These are phyloP conservation scores for Thumatha senex DNA, from an alignment of 2,888 invertebrate genomes.

Conservation along the genomic window DNA sequence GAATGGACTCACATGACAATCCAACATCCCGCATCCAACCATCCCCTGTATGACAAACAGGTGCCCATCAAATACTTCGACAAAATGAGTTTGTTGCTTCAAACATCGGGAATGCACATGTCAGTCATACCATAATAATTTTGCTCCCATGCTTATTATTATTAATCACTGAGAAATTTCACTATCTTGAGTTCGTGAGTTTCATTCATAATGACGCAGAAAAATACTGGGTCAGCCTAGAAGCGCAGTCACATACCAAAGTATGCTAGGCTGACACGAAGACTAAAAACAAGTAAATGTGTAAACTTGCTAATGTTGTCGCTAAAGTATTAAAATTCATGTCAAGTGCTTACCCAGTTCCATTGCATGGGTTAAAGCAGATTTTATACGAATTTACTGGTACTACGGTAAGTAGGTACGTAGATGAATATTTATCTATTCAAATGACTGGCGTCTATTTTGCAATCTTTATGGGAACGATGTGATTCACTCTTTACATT, in stretches of 20 bases:
- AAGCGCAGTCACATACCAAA: constrained; percentile 39
- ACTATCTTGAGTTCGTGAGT: constrained; percentile 43
- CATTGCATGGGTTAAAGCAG: constrained; percentile 43
- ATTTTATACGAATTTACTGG: constrained; percentile 35
- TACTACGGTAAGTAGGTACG: background rate
- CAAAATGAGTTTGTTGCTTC: too few relatives aligned
- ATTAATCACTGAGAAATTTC: constrained; percentile 47
- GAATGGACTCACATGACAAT: too few relatives aligned
- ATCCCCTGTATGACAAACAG: too few relatives aligned
- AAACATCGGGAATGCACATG: too few relatives aligned
- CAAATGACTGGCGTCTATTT: background rate
- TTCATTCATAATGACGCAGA: constrained; percentile 48
- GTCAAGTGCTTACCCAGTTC: constrained; percentile 58
- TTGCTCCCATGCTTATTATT: too few relatives aligned
- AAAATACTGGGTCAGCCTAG: constrained; percentile 44
- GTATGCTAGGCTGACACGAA: constrained; percentile 33
- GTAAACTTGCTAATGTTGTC: constrained; percentile 59
- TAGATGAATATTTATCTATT: constrained; percentile 2
- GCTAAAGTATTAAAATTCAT: constrained; percentile 58
- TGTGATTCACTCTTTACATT: background rate
- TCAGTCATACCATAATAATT: too few relatives aligned
- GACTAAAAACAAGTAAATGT: constrained; percentile 61
- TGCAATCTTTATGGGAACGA: background rate
- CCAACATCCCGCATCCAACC: too few relatives aligned
- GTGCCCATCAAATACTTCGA: too few relatives aligned